Evolutionary conservation across 2,888 invertebrate species (phyloP).

Genomic region (Melieria omissa): DNA sequence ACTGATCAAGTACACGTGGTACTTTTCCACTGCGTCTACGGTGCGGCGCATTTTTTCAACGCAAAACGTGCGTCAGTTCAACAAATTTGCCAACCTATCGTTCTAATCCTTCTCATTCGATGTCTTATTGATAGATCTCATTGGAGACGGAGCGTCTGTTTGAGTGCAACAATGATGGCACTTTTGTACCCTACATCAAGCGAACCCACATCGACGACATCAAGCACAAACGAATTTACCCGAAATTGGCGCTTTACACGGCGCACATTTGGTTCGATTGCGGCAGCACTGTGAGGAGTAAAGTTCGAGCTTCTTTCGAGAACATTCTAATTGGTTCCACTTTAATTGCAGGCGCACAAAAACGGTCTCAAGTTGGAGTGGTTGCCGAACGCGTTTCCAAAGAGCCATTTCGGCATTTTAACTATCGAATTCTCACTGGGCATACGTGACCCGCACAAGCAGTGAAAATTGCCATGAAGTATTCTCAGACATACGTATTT

Average conservation of each 20-base stretch:
- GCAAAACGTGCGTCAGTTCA: conserved; percentile 53
- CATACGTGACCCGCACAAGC: conserved; percentile 63
- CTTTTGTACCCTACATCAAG: conserved; percentile 52
- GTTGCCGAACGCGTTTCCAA: conserved; percentile 78
- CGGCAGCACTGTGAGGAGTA: conserved; percentile 40
- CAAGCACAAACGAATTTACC: conserved; percentile 54
- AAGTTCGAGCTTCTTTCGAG: conserved; percentile 7
- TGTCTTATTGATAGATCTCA: conserved; percentile 5
- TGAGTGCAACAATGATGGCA: conserved; percentile 49
- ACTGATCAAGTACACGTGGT: conserved; percentile 78
- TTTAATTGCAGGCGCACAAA: conserved; percentile 64
- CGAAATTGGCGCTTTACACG: conserved; percentile 52
- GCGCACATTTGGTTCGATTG: conserved; percentile 56
- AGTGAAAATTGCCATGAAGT: background rate
- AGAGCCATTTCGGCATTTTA: conserved; percentile 78
- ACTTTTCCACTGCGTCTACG: conserved; percentile 76
- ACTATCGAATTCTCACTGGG: conserved; percentile 79
- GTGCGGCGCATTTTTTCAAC: conserved; percentile 80
- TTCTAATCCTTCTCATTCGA: background rate
- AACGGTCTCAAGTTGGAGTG: conserved; percentile 80
- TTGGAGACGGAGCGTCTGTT: conserved; percentile 54
- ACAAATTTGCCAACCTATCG: conserved; percentile 15
- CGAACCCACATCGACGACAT: conserved; percentile 22
- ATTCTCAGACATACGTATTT: too few species aligned
- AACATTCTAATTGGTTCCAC: background rate